phyloP scores from a whole-genome alignment of 2,113 vertebrate genomes.

The Thinocorus orbignyianus region DNA sequence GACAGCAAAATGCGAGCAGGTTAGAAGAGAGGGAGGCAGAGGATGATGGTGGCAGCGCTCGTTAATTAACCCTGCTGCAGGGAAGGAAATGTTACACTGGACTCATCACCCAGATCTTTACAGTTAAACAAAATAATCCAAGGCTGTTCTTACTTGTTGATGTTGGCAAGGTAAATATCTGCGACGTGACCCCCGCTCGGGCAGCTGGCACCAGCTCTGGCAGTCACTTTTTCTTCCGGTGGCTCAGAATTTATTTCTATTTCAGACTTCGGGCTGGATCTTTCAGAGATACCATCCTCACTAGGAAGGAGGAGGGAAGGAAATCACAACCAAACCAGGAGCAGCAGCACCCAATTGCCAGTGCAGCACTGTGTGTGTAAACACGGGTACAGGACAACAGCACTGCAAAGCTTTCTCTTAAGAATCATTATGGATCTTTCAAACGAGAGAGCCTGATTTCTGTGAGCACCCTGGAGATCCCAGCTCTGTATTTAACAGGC shows the following conservation, averaged over 20 bases:
- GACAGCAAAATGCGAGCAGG: not conserved
- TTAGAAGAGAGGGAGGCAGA: not conserved
- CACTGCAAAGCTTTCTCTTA: not conserved
- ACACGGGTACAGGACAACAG: not conserved
- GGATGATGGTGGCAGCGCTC: not conserved
- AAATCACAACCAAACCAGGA: constrained; percentile 41
- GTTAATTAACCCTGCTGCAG: not conserved
- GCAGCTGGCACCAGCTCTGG: constrained; percentile 88
- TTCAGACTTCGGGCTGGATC: constrained; percentile 93
- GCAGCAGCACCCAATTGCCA: not conserved
- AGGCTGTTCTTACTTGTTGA: constrained; percentile 90
- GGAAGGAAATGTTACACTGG: not conserved
- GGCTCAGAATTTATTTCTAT: constrained; percentile 84
- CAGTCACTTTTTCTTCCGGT: constrained; percentile 91
- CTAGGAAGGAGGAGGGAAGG: constrained; percentile 74
- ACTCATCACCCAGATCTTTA: not conserved
- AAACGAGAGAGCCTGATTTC: not conserved
- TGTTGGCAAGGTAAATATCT: constrained; percentile 97
- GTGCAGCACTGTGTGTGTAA: not conserved
- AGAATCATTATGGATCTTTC: not conserved
- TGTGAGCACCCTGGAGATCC: not conserved
- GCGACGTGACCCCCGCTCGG: constrained; percentile 95
- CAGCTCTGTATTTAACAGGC: not conserved
- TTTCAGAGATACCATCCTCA: constrained; percentile 82
- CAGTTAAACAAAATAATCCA: not conserved